A percentile compares a stretch with the other conserved stretches of the same genome.
Conservation (phyloP, 2,888 invertebrate species). For the Sicus ferrugineus region DNA sequence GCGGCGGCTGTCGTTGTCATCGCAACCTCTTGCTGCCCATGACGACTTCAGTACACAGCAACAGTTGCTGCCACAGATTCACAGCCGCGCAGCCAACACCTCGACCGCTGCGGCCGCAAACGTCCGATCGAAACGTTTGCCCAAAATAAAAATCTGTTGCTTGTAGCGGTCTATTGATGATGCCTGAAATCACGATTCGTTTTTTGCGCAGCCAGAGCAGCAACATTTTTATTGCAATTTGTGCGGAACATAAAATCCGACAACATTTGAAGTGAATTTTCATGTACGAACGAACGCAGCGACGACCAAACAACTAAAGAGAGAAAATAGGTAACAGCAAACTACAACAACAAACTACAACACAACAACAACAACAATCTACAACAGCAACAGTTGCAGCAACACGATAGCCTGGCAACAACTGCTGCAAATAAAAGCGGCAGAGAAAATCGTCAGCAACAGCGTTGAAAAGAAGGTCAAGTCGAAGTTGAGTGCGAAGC, state of each 20-base stretch:
- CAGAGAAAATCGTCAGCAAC: not conserved
- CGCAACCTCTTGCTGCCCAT: too few relatives aligned
- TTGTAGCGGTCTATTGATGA: constrained; percentile 6
- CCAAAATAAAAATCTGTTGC: not conserved
- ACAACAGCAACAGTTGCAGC: not conserved
- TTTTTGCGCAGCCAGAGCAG: constrained; percentile 3
- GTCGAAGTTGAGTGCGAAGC: constrained; percentile 17
- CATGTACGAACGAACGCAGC: constrained; percentile 20
- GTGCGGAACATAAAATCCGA: constrained; percentile 7
- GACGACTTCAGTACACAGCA: too few relatives aligned
- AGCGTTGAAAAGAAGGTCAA: constrained; percentile 14
- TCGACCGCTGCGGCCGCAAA: not conserved
- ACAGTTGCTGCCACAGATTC: too few relatives aligned
- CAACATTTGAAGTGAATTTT: constrained; percentile 18
- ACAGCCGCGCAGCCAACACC: too few relatives aligned
- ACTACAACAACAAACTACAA: constrained; percentile 7
- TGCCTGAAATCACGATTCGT: constrained; percentile 18
- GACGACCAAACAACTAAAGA: too few relatives aligned
- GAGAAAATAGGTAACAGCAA: too few relatives aligned
- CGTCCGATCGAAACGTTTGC: not conserved
- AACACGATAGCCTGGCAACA: not conserved
- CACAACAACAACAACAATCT: constrained; percentile 10
- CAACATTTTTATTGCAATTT: constrained; percentile 20
- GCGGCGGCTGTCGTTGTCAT: too few relatives aligned
- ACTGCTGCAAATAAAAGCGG: not conserved